Evolutionary conservation across 2,797 vertebrate species (phyloP), one percentile per base, ranked within the genome.

Genomic region (Myotis pilosus): DNA sequence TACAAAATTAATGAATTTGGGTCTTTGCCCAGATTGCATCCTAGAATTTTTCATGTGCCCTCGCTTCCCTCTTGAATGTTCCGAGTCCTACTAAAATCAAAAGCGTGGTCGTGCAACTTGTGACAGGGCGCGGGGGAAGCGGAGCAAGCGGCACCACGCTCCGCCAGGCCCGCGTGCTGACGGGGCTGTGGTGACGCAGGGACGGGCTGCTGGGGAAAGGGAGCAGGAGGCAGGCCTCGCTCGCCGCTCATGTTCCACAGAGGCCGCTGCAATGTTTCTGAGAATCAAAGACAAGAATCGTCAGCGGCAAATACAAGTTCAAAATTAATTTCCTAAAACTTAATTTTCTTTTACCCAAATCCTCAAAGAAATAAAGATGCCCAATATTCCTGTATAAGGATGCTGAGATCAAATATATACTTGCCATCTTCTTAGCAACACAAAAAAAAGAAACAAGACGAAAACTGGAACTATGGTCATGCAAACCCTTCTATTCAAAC

Each of bases 61-160:
- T 99, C 98, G 13, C 97, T 96, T 11, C 97, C 98, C 96, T 98
- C 98, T 55, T 98, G 98, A 96, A 97, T 11, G 95, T 96, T 98
- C 97, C 89, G 98, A 99, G 99, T 99, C 98, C 99, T 99, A 87
- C 97, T 98, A 84, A 98, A 98, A 96, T 98, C 98, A 96, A 98
- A 98, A 96, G 75, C 97, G 49, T 98, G 98, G 79, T 98, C 98
- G 69, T 96, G 98, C 33, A 96, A 78, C 88, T 96, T 90, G 79
- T 33, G 98, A 91, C 96, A 96, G 30, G 97, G 22, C 13, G 94
- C 25, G 69, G 98, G 93, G 10, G 97, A 94, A 0, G 87, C 30
- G 12, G 97, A 91, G 16, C 92, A 98, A 80, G 98, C 96, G 68
- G 79, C 89, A 0, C 94, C 94, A 23, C 90, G 49, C 49, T 87